phyloP scores from a whole-genome alignment of 2,113 vertebrate genomes.

The Redunca redunca region DNA sequence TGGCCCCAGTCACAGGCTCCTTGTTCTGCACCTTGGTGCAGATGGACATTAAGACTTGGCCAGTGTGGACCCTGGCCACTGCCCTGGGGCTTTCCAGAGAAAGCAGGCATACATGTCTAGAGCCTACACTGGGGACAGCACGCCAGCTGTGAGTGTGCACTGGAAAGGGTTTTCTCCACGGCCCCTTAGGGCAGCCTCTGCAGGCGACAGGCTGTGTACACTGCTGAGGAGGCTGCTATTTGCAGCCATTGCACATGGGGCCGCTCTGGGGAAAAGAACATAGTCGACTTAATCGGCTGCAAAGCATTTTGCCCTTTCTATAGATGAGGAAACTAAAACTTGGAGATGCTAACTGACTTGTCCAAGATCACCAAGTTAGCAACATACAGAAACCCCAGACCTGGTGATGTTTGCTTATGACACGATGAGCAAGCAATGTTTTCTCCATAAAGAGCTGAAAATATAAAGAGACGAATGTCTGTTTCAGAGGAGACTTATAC shows the following conservation, averaged over 20 bases:
- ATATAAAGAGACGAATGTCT: conserved; percentile 7
- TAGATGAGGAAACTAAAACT: conserved; percentile 8
- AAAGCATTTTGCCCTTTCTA: not conserved
- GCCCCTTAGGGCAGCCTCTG: not conserved
- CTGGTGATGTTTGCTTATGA: not conserved
- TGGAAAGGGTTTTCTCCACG: not conserved
- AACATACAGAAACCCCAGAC: not conserved
- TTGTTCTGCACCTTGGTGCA: not conserved
- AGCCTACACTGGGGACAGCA: not conserved
- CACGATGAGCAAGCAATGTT: not conserved
- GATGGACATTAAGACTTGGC: not conserved
- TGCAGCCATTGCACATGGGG: not conserved
- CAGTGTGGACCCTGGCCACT: not conserved
- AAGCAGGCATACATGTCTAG: not conserved
- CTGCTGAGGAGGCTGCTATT: not conserved
- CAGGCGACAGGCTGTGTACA: not conserved
- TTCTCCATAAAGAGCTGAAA: not conserved
- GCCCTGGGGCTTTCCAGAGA: not conserved
- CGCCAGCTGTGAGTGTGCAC: not conserved
- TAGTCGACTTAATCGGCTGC: not conserved
- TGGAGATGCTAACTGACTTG: not conserved
- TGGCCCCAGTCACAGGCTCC: not conserved
- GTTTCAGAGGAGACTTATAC: conserved; percentile 11
- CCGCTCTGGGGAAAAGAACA: not conserved
- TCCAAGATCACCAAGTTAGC: not conserved